phyloP scores from a whole-genome alignment of 2,888 invertebrate genomes.

The Conomelus anceps region DNA sequence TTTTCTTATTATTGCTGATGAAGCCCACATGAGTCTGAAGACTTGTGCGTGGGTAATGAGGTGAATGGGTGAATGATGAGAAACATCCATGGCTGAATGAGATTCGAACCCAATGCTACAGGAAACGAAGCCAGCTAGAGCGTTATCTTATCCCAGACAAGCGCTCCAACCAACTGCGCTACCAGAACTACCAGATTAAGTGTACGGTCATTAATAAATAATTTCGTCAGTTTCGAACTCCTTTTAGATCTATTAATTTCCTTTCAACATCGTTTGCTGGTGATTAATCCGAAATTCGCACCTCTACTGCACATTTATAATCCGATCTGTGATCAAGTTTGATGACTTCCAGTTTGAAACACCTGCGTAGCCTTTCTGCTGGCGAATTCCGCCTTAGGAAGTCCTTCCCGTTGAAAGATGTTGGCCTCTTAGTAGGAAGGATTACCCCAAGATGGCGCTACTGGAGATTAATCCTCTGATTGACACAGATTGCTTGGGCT shows the following conservation, averaged over 20 bases:
- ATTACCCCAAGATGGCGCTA: not conserved
- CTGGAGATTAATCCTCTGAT: not conserved
- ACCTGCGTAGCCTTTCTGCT: not conserved
- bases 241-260: not conserved
- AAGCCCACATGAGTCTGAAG: too few relatives aligned
- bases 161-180: too few relatives aligned
- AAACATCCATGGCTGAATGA: too few relatives aligned
- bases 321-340: not conserved
- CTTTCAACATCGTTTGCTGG: not conserved
- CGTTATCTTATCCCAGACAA: too few relatives aligned
- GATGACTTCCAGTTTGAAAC: not conserved
- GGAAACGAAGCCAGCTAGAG: too few relatives aligned
- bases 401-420: too few relatives aligned
- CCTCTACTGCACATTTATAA: not conserved
- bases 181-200: not conserved
- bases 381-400: too few relatives aligned
- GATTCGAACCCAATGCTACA: too few relatives aligned
- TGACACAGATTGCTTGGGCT: not conserved
- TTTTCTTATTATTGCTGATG: too few relatives aligned
- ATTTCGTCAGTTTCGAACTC: not conserved
- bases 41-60: too few relatives aligned
- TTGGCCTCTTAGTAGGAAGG: not conserved
- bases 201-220: not conserved
- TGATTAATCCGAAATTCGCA: not conserved
- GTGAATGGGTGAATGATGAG: too few relatives aligned